phyloP scores from a whole-genome alignment of 2,888 invertebrate species.

The Gasteruption jaculator region DNA sequence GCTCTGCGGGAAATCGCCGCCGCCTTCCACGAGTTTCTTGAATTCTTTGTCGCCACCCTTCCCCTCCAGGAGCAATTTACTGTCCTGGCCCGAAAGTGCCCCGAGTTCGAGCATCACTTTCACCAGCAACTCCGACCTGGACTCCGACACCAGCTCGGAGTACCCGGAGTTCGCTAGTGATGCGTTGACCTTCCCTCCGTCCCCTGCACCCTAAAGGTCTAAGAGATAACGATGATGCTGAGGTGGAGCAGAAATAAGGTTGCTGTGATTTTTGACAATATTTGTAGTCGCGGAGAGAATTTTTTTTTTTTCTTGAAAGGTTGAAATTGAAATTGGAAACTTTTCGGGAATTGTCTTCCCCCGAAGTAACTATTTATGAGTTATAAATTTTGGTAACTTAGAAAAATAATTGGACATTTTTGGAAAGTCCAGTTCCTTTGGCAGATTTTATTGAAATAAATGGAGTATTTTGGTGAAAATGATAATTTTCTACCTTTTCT shows the following conservation, averaged over 20 bases:
- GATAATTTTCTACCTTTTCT: no score
- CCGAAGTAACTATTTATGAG: no score
- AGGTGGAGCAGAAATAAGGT: no score
- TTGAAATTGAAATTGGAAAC: no score
- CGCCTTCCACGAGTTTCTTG: slow-evolving; percentile 56
- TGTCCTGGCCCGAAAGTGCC: slow-evolving; percentile 48
- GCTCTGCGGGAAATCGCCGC: slow-evolving; percentile 52
- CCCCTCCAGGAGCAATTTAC: slow-evolving; percentile 39
- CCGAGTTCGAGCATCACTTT: slow-evolving; percentile 49
- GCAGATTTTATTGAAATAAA: no score
- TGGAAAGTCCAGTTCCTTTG: no score
- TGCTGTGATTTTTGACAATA: no score
- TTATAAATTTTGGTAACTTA: slow-evolving; percentile 4
- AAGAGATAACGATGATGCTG: background rate
- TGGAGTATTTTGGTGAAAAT: no score
- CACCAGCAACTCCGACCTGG: slow-evolving; percentile 49
- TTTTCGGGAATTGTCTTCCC: no score
- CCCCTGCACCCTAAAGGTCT: slow-evolving; percentile 42
- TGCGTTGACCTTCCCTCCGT: slow-evolving; percentile 45
- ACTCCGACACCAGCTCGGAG: slow-evolving; percentile 47
- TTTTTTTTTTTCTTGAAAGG: no score
- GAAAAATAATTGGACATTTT: slow-evolving; percentile 4
- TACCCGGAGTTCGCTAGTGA: slow-evolving; percentile 51
- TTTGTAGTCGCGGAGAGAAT: no score
- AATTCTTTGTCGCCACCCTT: slow-evolving; percentile 57